These are phyloP conservation scores for Burhinus bistriatus DNA, from an alignment of 2,113 vertebrate genomes.

Conservation along the genomic window DNA sequence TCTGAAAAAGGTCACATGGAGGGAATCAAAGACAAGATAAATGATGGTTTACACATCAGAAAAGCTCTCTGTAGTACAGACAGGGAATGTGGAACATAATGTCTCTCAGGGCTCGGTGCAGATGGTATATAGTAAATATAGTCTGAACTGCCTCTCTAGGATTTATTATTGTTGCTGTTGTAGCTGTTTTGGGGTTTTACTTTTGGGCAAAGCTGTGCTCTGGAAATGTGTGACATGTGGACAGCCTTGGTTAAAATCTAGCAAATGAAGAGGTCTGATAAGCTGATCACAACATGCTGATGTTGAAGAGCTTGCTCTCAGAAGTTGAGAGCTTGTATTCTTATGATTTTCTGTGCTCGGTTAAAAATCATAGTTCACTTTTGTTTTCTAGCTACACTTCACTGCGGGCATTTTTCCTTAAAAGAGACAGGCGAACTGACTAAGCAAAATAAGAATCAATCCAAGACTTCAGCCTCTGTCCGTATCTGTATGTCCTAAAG, in stretches of 20 bases:
- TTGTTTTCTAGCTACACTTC: not conserved
- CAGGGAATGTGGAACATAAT: slow-evolving; percentile 32
- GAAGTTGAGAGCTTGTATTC: not conserved
- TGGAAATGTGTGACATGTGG: not conserved
- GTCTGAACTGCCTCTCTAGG: slow-evolving; percentile 19
- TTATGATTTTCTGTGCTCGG: not conserved
- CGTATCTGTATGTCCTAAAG: not conserved
- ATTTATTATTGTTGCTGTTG: not conserved
- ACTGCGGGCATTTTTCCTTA: not conserved
- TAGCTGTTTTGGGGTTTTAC: slow-evolving; percentile 11
- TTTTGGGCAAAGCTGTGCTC: slow-evolving; percentile 6
- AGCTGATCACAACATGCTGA: not conserved
- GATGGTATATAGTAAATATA: slow-evolving; percentile 60
- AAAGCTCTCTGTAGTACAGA: slow-evolving; percentile 22
- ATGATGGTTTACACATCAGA: slow-evolving; percentile 62
- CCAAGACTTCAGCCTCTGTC: not conserved
- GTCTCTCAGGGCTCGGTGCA: slow-evolving; percentile 42
- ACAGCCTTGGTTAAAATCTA: not conserved
- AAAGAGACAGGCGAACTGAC: not conserved
- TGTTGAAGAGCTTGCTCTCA: not conserved
- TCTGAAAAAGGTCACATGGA: slow-evolving; percentile 64
- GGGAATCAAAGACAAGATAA: slow-evolving; percentile 66
- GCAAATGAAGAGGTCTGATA: not conserved
- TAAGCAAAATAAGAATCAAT: not conserved
- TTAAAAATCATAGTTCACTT: not conserved